Evolutionary conservation across 1,140 invertebrate species (phyloP).

Genomic region (Drosophila nigrodunni): DNA sequence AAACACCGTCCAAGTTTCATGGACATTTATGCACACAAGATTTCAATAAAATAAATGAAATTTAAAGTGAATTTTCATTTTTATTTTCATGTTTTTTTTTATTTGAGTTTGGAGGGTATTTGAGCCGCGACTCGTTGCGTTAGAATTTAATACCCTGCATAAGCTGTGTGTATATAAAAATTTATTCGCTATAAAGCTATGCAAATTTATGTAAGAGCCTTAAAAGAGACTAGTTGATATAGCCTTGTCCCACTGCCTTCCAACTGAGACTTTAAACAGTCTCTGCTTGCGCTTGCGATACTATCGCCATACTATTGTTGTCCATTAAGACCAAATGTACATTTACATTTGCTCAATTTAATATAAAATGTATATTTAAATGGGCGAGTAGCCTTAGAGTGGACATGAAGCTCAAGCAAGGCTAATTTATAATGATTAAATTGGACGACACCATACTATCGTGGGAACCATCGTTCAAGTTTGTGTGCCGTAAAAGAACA

Average conservation of each 20-base stretch:
- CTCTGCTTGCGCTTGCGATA: not conserved
- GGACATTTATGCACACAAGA: too few species aligned
- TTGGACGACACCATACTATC: too few species aligned
- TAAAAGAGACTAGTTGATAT: conserved; percentile 10
- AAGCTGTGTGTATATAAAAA: conserved; percentile 12
- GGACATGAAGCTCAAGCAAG: too few species aligned
- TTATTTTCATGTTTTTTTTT: not conserved
- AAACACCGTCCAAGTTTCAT: not conserved
- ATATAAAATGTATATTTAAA: not conserved
- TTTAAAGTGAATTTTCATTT: not conserved
- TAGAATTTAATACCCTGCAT: not conserved
- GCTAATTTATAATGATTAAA: too few species aligned
- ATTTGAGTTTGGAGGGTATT: conserved; percentile 1
- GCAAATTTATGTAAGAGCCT: conserved; percentile 31
- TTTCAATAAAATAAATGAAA: not conserved
- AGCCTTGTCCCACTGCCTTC: not conserved
- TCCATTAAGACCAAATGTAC: conserved; percentile 1
- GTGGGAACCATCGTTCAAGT: too few species aligned
- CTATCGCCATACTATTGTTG: conserved; percentile 12
- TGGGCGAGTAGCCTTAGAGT: not conserved
- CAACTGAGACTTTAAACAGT: not conserved
- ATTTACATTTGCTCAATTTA: conserved; percentile 13
- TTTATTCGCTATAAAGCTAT: conserved; percentile 29
- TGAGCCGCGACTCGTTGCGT: not conserved
- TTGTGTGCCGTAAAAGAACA: too few species aligned